Conservation (phyloP, 92 coral and sea anemone genomes). For the Pocillopora meandrina region DNA sequence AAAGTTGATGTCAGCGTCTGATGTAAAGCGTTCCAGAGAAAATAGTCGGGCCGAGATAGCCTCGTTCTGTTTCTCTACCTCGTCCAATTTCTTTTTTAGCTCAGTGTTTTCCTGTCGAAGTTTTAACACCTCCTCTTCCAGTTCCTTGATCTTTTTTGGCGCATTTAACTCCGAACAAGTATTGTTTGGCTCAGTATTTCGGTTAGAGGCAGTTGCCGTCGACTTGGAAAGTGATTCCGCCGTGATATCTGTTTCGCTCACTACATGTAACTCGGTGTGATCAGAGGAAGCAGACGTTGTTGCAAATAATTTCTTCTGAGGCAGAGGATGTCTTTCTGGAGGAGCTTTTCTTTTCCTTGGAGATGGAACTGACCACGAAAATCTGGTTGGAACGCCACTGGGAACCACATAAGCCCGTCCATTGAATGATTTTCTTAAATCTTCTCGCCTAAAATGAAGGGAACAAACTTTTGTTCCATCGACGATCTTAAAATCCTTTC, state of each 20-base stretch:
- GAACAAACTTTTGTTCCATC: slow-evolving; percentile 53
- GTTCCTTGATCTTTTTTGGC: neutral
- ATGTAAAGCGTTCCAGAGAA: slow-evolving; percentile 33
- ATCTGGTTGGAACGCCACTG: slow-evolving; percentile 41
- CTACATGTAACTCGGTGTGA: too few species aligned
- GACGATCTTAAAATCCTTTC: slow-evolving; percentile 33
- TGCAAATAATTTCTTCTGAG: too few species aligned
- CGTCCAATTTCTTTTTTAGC: slow-evolving; percentile 5
- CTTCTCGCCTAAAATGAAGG: slow-evolving; percentile 42
- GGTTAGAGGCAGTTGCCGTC: too few species aligned
- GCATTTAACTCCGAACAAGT: neutral
- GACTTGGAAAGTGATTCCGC: too few species aligned
- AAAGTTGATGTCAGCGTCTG: neutral
- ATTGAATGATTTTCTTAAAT: slow-evolving; percentile 32
- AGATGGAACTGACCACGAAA: slow-evolving; percentile 59
- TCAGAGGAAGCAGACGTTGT: too few species aligned
- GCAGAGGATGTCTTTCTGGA: neutral
- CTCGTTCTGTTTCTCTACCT: neutral
- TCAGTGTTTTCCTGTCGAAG: slow-evolving; percentile 1
- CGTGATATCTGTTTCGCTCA: too few species aligned
- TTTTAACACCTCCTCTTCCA: slow-evolving; percentile 1
- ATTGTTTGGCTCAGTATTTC: too few species aligned
- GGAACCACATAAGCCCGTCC: slow-evolving; percentile 30
- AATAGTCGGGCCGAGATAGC: slow-evolving; percentile 6
- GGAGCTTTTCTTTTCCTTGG: slow-evolving; percentile 42